These are phyloP conservation scores for Drosophila ustulata DNA, from an alignment of 2,888 invertebrate genomes.

Conservation along the genomic window DNA sequence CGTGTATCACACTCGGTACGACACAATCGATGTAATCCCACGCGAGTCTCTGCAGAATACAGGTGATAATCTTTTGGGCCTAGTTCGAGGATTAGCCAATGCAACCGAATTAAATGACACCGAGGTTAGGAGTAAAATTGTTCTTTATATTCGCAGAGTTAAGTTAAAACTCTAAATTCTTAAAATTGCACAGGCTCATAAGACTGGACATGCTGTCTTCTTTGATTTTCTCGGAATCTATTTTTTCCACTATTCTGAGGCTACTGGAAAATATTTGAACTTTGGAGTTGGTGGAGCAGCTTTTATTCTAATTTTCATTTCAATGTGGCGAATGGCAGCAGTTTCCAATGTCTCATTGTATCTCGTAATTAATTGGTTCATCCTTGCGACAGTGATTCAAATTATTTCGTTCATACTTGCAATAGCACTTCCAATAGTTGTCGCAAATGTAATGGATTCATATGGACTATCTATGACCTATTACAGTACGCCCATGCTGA, in stretches of 20 bases:
- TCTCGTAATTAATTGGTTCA: slow-evolving; percentile 62
- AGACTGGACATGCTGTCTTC: slow-evolving; percentile 87
- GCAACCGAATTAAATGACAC: slow-evolving; percentile 78
- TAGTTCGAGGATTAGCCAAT: slow-evolving; percentile 86
- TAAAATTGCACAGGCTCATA: slow-evolving; percentile 75
- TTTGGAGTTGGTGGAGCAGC: slow-evolving; percentile 80
- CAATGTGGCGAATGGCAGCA: slow-evolving; percentile 72
- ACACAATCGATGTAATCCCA: slow-evolving; percentile 87
- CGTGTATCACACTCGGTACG: slow-evolving; percentile 92
- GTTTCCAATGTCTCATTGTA: slow-evolving; percentile 60
- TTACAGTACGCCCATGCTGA: slow-evolving; percentile 86
- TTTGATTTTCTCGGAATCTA: slow-evolving; percentile 90
- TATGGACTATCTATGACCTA: slow-evolving; percentile 86
- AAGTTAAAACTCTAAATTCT: not conserved
- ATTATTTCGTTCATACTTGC: slow-evolving; percentile 76
- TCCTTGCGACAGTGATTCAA: slow-evolving; percentile 45
- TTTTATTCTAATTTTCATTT: slow-evolving; percentile 75
- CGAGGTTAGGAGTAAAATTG: slow-evolving; percentile 46
- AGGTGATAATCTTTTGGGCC: slow-evolving; percentile 89
- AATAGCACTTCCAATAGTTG: slow-evolving; percentile 72
- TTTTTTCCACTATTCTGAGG: slow-evolving; percentile 88
- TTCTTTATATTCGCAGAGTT: not conserved
- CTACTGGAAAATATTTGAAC: slow-evolving; percentile 82
- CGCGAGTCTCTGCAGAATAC: slow-evolving; percentile 90
- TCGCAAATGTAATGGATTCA: slow-evolving; percentile 83